phyloP scores from a whole-genome alignment of 1,140 invertebrate species.

The Ostrea denselamellosa region DNA sequence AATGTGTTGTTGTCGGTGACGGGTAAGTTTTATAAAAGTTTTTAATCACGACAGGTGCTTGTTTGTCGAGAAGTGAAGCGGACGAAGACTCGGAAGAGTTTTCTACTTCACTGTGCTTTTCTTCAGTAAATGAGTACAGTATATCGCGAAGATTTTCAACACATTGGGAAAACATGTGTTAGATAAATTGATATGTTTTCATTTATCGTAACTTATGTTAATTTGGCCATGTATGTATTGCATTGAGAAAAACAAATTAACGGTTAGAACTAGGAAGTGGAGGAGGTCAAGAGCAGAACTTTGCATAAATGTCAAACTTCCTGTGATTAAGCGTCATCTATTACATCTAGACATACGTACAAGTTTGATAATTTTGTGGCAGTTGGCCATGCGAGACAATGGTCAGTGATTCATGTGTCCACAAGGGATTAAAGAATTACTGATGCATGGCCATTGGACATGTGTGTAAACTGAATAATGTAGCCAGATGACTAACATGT shows the following conservation, averaged over 20 bases:
- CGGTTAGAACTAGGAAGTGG: slow-evolving; percentile 9
- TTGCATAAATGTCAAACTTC: slow-evolving; percentile 24
- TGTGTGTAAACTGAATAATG: slow-evolving; percentile 13
- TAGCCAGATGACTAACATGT: slow-evolving; percentile 12
- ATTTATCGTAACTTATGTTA: background rate
- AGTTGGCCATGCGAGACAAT: background rate
- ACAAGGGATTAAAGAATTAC: slow-evolving; percentile 39
- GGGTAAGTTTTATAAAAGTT: slow-evolving; percentile 51
- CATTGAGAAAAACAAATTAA: background rate
- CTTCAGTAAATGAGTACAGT: background rate
- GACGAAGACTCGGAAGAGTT: background rate
- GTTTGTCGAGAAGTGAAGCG: slow-evolving; percentile 7
- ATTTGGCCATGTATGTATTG: background rate
- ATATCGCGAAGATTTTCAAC: too few species aligned
- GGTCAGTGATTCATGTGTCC: slow-evolving; percentile 27
- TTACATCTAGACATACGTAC: background rate
- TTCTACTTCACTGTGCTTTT: background rate
- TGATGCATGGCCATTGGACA: slow-evolving; percentile 26
- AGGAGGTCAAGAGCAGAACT: slow-evolving; percentile 23
- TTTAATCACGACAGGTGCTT: slow-evolving; percentile 19
- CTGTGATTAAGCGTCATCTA: slow-evolving; percentile 27
- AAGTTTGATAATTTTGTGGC: background rate
- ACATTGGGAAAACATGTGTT: too few species aligned
- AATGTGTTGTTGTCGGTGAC: slow-evolving; percentile 60
- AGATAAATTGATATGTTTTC: too few species aligned